Evolutionary conservation across 2,888 invertebrate genomes (phyloP), one percentile per base, ranked within the genome.

Genomic region (Papilio elwesi): DNA sequence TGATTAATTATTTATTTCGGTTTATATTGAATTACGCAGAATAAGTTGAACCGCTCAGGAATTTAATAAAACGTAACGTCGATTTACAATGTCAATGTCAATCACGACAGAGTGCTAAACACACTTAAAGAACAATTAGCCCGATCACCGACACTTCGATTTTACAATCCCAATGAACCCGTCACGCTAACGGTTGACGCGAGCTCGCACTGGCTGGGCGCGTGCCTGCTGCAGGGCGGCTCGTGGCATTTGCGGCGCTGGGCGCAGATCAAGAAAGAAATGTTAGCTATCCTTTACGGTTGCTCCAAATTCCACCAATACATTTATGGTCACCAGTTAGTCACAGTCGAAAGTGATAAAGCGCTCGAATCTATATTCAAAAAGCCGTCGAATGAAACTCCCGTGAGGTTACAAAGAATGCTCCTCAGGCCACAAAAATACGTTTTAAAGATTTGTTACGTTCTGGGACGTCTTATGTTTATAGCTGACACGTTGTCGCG

Each of bases 211-310:
- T 12, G 55, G 6, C 5, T 16, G 10, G 55, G 55, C 55, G 55
- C 55, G 55, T 55, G 55, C 55, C 26, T 55, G 55, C 26, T 55
- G 26, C 55, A 55, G 26, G 55, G 26, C 55, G 55, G 55, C 55
- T 26, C 5, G 55, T 55, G 26, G 55, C 55, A 11, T 55, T 55
- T 12, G 55, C 55, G 55, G 55, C 55, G 77, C 8, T 79, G 79
- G 36, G 80, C 81, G 0, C 80, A 80, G 68, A 83, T 82, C 12
- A 81, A 81, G 43, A 82, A 83, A 36, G 82, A 82, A 53, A 59
- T 83, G 74, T 49, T 81, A 3, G 81, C 81, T 0, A 81, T 82
- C 10, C 79, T 82, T 0, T 82, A 80, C 67, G 82, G 79, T 0
- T 48, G 70, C 1, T 78, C 79, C 51, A 55, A 74, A 8, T 82